phyloP scores from a whole-genome alignment of 1,140 invertebrate species.

The Theocolax elegans region DNA sequence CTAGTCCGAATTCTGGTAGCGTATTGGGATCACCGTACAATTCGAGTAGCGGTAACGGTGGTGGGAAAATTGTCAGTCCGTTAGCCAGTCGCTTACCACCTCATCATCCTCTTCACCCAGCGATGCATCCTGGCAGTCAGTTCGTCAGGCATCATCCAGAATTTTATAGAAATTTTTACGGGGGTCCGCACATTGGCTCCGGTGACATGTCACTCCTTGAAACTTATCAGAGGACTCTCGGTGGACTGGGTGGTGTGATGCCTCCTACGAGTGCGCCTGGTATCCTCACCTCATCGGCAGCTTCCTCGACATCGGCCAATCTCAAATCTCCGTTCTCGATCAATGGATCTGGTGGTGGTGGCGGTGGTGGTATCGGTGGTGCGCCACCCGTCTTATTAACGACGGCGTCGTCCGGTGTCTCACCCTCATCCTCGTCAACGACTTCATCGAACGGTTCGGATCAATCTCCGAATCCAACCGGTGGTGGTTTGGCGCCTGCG shows the following conservation, averaged over 20 bases:
- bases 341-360: slow-evolving; percentile 46
- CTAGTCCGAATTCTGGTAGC: slow-evolving; percentile 58
- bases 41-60: slow-evolving; percentile 62
- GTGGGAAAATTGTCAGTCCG: slow-evolving; percentile 64
- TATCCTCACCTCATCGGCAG: slow-evolving; percentile 58
- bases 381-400: slow-evolving; percentile 50
- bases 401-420: slow-evolving; percentile 59
- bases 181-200: slow-evolving; percentile 62
- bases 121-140: slow-evolving; percentile 68
- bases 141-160: slow-evolving; percentile 66
- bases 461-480: slow-evolving; percentile 60
- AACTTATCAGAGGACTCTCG: slow-evolving; percentile 72
- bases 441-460: slow-evolving; percentile 63
- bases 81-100: slow-evolving; percentile 65
- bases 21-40: slow-evolving; percentile 63
- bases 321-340: slow-evolving; percentile 53
- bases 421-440: slow-evolving; percentile 64
- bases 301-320: slow-evolving; percentile 54
- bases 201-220: slow-evolving; percentile 75
- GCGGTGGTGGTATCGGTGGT: slow-evolving; percentile 9
- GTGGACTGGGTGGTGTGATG: slow-evolving; percentile 61
- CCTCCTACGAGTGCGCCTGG: slow-evolving; percentile 58
- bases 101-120: slow-evolving; percentile 71
- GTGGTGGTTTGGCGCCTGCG: slow-evolving; percentile 51
- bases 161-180: slow-evolving; percentile 75